Evolutionary conservation across 2,888 invertebrate species (phyloP), one percentile per base, ranked within the genome.

Genomic region (Morpho deidamia): DNA sequence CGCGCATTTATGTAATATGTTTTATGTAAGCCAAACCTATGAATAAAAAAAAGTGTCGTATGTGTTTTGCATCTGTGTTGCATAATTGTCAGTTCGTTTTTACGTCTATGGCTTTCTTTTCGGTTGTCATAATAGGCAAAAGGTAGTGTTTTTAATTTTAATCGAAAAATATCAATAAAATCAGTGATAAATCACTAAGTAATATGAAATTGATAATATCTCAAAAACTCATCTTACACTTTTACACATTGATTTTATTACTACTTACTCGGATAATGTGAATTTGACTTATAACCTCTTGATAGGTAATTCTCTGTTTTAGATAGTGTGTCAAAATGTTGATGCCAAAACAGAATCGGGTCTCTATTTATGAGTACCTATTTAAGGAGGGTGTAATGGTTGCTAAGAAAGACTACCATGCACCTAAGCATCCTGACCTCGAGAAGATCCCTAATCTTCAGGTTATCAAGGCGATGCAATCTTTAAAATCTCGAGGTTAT

Each of bases 311-410:
- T 77, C 32, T 44, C 46, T 52, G 52, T 87, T 80, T 76, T 84
- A 87, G 79, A 77, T 69, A 80, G 74, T 71, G 73, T 71, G 67
- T 79, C 87, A 97, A 96, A 88, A 99, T 99, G 99, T 98, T 99
- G 97, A 99, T 99, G 98, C 98, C 99, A 75, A 99, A 99, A 92
- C 96, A 97, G 91, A 97, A 98, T 86, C 95, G 98, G 78, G 95
- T 97, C 69, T 92, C 96, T 70, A 99, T 99, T 83, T 99, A 97
- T 89, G 99, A 99, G 84, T 96, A 97, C 91, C 94, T 99, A 71
- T 99, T 99, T 87, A 98, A 98, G 83, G 99, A 99, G 91, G 99
- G 99, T 83, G 99, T 99, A 61, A 95, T 99, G 94, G 99, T 99
- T 71, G 99, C 99, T 8, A 98, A 98, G 86, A 99, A 99, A 81